Base-by-base conservation (phyloP, 2,797 vertebrate species). In the Nothura maculosa region DNA sequence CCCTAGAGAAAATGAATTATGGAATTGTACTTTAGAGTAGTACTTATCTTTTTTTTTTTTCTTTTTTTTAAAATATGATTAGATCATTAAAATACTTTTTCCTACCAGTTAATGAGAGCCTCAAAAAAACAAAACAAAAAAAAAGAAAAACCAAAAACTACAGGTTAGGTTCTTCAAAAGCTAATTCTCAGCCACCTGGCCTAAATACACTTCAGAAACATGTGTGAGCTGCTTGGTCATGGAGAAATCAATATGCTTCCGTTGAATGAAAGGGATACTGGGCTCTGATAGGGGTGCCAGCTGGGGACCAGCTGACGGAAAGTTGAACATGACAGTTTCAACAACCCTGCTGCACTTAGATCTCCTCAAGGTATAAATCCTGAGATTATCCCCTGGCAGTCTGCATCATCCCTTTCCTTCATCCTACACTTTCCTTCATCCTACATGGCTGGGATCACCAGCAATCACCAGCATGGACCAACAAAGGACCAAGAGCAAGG, bases 41-140 rank as follows among this genome's bases (percentile, higher is more conserved):
- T 55, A 90, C 55, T 84, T 69, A 54, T 20, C 48, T 36, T 74
- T 9, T 55, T 40, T 60, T 40, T 60, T 81, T 20, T 43, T 36
- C 69, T 9, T 55, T 40, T 60, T 40, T 60, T 81, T 60, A 52
- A 17, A 90, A 17, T 73, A 75, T 10, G 34, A 81, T 81, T 86
- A 94, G 86, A 72, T 10, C 30, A 81, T 81, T 86, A 94, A 88
- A 93, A 86, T 81, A 40, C 6, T 66, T 92, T 70, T 88, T 92
- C 42, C n/a, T 61, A 32, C 50, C 52, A 84, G 88, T 85, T 84
- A 95, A 86, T 40, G 40, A 66, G 21, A 66, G 15, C 0, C 27
- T 57, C 52, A 36, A 55, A 58, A 48, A 3, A 20, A 20, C 0
- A 60, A 55, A 34, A 54, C 50, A 48, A 3, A 60, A 55, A n/a